phyloP scores from a whole-genome alignment of 2,797 vertebrate species.

The Macropus fuliginosus region DNA sequence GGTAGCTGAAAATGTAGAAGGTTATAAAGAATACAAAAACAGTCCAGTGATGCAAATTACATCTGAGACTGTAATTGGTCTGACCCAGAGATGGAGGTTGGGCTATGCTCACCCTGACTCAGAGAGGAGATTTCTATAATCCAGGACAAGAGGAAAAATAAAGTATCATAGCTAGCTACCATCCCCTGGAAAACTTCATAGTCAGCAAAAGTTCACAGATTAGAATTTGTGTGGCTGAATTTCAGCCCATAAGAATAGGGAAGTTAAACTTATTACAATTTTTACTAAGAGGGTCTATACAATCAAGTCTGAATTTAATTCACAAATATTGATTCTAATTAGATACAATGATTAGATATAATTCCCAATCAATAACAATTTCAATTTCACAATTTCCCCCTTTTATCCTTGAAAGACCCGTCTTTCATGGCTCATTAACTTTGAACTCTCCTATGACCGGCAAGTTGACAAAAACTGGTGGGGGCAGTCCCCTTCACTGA shows the following conservation, averaged over 20 bases:
- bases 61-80: background rate
- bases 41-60: background rate
- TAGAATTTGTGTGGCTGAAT: background rate
- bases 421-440: background rate
- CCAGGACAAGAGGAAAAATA: background rate
- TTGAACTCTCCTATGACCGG: background rate
- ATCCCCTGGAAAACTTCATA: background rate
- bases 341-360: background rate
- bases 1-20: background rate
- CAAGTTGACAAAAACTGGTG: background rate
- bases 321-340: background rate
- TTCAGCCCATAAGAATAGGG: background rate
- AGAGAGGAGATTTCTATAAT: background rate
- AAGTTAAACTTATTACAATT: background rate
- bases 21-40: background rate
- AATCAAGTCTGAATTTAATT: background rate
- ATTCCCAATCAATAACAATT: background rate
- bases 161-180: background rate
- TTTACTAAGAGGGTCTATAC: background rate
- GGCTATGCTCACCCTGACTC: background rate
- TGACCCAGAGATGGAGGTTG: background rate
- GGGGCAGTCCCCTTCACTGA: background rate
- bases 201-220: background rate
- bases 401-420: background rate
- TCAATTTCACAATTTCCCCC: background rate